phyloP scores from a whole-genome alignment of 2,113 vertebrate genomes.

The Scortum barcoo region DNA sequence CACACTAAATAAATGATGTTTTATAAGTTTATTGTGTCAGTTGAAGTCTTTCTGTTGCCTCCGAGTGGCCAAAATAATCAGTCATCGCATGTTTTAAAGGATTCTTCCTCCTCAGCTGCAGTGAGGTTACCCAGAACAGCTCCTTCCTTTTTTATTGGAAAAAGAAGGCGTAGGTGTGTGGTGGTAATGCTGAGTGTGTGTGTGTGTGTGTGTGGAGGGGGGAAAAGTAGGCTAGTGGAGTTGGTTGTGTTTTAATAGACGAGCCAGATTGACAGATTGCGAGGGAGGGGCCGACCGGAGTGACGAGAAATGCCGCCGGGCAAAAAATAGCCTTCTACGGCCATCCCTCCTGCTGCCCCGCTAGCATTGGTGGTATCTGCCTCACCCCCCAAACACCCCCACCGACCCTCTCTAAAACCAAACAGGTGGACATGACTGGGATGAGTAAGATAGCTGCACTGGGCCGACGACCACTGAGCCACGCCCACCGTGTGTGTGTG shows the following conservation, averaged over 20 bases:
- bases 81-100: background rate
- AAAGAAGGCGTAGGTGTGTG: background rate
- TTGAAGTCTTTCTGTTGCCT: background rate
- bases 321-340: constrained; percentile 86
- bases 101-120: no score
- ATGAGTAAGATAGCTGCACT: constrained; percentile 82
- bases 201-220: constrained; percentile 5
- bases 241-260: constrained; percentile 41
- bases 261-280: constrained; percentile 53
- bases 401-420: constrained; percentile 62
- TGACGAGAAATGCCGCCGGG: constrained; percentile 45
- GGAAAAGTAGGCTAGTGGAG: constrained; percentile 5
- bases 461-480: constrained; percentile 65
- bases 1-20: no score
- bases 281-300: constrained; percentile 49
- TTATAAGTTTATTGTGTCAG: no score
- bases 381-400: constrained; percentile 56
- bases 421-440: constrained; percentile 83
- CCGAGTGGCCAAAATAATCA: background rate
- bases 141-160: background rate
- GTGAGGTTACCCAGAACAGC: constrained; percentile 21
- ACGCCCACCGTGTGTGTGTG: constrained; percentile 24
- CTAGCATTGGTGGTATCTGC: constrained; percentile 76
- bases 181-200: background rate
- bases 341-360: constrained; percentile 59